A percentile compares a stretch with the other conserved stretches of the same genome.
phyloP scores from a whole-genome alignment of 2,113 vertebrate species.

The Mobula hypostoma region DNA sequence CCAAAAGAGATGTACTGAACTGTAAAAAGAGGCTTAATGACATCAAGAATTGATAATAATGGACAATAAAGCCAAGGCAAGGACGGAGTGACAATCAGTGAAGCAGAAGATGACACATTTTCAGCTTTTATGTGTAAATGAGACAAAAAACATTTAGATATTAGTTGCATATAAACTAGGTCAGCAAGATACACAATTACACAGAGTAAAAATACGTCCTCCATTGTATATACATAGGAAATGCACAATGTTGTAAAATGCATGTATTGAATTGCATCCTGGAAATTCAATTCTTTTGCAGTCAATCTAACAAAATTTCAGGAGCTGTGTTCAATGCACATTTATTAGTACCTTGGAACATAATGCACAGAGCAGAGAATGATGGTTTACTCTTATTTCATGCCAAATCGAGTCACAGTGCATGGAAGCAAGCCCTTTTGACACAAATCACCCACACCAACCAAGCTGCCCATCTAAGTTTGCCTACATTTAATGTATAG shows the following conservation, averaged over 20 bases:
- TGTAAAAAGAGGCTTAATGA: neutral
- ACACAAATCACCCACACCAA: too few relatives aligned
- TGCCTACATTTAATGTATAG: neutral
- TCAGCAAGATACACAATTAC: neutral
- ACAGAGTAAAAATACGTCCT: too few relatives aligned
- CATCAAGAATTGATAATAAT: conserved; percentile 1
- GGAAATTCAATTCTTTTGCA: too few relatives aligned
- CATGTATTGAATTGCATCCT: too few relatives aligned
- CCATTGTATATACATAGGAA: too few relatives aligned
- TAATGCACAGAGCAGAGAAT: too few relatives aligned
- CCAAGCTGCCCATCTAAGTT: neutral
- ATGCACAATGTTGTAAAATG: too few relatives aligned
- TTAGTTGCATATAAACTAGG: neutral
- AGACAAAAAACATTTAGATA: neutral
- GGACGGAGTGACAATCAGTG: neutral
- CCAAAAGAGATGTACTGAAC: neutral
- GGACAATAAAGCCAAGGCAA: conserved; percentile 5
- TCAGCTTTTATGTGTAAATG: neutral
- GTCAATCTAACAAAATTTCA: too few relatives aligned
- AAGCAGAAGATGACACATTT: neutral
- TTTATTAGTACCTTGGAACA: too few relatives aligned
- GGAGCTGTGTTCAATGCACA: too few relatives aligned
- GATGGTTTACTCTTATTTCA: neutral
- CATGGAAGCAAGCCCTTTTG: too few relatives aligned
- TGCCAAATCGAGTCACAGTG: neutral